Conservation (phyloP, 2,113 vertebrate species). For the Pungitius pungitius region DNA sequence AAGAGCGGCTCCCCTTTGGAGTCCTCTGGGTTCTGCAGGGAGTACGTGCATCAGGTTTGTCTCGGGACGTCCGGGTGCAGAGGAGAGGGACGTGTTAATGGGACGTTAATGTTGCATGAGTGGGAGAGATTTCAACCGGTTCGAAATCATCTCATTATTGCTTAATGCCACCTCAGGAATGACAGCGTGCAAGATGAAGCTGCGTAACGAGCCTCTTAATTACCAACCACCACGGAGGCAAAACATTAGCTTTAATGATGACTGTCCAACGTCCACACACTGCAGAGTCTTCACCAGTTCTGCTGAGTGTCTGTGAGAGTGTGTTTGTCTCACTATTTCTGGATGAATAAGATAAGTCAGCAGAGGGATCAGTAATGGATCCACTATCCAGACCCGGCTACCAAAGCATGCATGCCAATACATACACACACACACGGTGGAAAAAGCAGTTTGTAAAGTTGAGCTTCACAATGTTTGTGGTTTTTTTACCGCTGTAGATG, state of each 20-base stretch:
- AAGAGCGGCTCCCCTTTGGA: constrained; percentile 11
- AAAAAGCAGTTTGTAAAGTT: background rate
- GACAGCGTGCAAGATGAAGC: background rate
- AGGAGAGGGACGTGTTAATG: background rate
- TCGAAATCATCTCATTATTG: constrained; percentile 23
- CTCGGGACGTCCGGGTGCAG: background rate
- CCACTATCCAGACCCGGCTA: constrained; percentile 12
- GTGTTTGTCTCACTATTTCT: constrained; percentile 29
- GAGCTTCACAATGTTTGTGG: background rate
- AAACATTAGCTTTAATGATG: constrained; percentile 13
- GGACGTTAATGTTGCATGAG: background rate
- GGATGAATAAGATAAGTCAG: constrained; percentile 51
- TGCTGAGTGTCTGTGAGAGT: constrained; percentile 30
- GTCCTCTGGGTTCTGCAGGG: background rate
- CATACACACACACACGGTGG: background rate
- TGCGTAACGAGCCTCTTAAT: constrained; percentile 20
- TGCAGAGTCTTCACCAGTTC: constrained; percentile 2
- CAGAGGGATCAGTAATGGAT: constrained; percentile 47
- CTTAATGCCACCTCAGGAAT: constrained; percentile 5
- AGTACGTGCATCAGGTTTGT: background rate
- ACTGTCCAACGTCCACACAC: constrained; percentile 12
- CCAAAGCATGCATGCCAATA: background rate
- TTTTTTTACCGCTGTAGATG: background rate
- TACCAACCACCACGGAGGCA: constrained; percentile 24
- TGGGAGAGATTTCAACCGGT: background rate